Conservation (phyloP, 2,888 invertebrate genomes). For the Drosophila mercatorum region DNA sequence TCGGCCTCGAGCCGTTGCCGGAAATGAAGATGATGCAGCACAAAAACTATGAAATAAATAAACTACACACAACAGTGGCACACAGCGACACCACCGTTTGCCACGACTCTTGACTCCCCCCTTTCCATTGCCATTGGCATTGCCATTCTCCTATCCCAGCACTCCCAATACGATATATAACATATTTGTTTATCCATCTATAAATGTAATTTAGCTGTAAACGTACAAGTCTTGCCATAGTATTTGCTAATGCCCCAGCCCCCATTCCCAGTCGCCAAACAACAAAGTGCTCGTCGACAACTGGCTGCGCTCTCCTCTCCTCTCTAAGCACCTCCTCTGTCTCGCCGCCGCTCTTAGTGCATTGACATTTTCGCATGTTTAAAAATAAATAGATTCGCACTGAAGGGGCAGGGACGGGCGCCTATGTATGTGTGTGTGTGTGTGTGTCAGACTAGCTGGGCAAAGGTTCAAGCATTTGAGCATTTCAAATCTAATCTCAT, state of each 20-base stretch:
- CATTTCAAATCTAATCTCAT: no score
- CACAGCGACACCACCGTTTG: slow-evolving; percentile 27
- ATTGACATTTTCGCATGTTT: slow-evolving; percentile 58
- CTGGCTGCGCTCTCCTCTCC: not conserved
- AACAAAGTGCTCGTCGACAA: not conserved
- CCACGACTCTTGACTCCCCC: not conserved
- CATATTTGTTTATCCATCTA: slow-evolving; percentile 6
- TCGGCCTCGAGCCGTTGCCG: slow-evolving; percentile 69
- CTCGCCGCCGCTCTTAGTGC: slow-evolving; percentile 26
- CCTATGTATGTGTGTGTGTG: no score
- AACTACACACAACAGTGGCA: slow-evolving; percentile 40
- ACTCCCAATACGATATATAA: slow-evolving; percentile 15
- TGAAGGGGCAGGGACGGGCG: no score
- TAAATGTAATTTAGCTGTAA: slow-evolving; percentile 38
- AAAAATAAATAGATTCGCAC: slow-evolving; percentile 47
- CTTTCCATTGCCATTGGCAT: not conserved
- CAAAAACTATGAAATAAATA: slow-evolving; percentile 78
- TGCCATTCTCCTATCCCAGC: not conserved
- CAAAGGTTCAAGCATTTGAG: no score
- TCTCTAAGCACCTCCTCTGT: not conserved
- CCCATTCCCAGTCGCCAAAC: slow-evolving; percentile 15
- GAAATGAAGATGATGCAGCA: slow-evolving; percentile 81
- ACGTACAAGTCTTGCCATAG: not conserved
- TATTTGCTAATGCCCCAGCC: slow-evolving; percentile 27
- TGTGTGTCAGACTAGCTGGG: no score